Conservation (phyloP, 2,113 vertebrate species). For the Prionailurus bengalensis region DNA sequence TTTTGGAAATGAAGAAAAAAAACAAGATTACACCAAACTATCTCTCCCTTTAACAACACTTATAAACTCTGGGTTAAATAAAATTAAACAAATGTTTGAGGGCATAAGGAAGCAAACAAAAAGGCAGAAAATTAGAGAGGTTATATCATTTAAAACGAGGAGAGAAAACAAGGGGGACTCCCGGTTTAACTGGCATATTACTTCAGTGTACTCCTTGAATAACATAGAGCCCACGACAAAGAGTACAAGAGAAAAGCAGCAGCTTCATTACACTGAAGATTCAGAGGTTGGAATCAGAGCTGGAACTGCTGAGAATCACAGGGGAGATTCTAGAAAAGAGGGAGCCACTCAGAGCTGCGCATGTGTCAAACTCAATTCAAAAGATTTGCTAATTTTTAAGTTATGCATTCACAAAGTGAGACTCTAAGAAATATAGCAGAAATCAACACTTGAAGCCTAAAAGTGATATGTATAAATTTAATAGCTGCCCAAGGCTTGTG, state of each 20-base stretch:
- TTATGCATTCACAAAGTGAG: not conserved
- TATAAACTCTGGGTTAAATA: not conserved
- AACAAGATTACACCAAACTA: not conserved
- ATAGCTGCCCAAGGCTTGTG: not conserved
- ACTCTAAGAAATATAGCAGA: not conserved
- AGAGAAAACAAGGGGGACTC: not conserved
- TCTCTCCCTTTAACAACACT: not conserved
- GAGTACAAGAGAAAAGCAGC: not conserved
- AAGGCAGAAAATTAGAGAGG: not conserved
- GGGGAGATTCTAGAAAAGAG: not conserved
- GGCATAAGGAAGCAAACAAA: not conserved
- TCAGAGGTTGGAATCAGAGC: not conserved
- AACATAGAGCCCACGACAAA: fast-evolving
- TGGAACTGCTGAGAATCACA: not conserved
- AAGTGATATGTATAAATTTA: not conserved
- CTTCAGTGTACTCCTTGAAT: not conserved
- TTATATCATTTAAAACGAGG: not conserved
- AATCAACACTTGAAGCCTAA: not conserved
- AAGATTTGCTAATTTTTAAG: not conserved
- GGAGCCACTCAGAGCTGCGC: not conserved
- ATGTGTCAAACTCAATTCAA: not conserved
- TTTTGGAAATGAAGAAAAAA: not conserved
- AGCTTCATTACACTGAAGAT: not conserved
- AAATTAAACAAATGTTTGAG: not conserved
- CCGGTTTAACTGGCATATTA: not conserved